Conservation (phyloP, 2,113 vertebrate genomes). For the Lycocorax pyrrhopterus region DNA sequence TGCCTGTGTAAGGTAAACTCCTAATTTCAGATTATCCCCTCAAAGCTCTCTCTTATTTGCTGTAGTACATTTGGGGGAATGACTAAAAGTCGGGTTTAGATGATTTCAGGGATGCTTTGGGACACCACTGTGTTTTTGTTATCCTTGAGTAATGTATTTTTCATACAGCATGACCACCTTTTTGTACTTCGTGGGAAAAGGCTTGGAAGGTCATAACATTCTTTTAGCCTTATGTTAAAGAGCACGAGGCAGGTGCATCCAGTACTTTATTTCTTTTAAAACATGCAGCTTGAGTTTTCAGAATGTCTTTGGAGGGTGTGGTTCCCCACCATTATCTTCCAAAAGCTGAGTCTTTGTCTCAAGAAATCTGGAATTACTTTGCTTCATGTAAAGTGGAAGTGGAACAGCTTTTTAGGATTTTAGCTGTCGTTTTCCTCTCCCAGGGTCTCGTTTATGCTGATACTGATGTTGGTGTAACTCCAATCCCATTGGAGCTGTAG, state of each 20-base stretch:
- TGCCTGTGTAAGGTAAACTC: not conserved
- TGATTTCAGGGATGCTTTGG: not conserved
- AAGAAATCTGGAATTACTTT: not conserved
- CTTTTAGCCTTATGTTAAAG: not conserved
- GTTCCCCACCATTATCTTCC: not conserved
- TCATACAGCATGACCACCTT: not conserved
- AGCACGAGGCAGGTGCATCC: not conserved
- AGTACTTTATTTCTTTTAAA: not conserved
- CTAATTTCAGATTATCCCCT: not conserved
- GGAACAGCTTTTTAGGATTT: not conserved
- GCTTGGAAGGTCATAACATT: not conserved
- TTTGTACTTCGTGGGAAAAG: not conserved
- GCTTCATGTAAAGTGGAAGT: not conserved
- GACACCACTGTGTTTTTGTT: not conserved
- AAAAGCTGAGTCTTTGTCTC: not conserved
- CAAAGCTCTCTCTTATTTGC: not conserved
- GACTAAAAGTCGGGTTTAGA: not conserved
- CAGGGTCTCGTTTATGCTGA: not conserved
- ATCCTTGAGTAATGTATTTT: not conserved
- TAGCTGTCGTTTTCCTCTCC: not conserved
- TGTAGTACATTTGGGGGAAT: not conserved
- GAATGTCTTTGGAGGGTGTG: not conserved
- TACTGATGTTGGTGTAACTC: not conserved
- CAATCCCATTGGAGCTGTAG: not conserved
- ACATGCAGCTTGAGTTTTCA: not conserved